Conservation (phyloP, 64 coral and sea anemone species). For the Stylophora pistillata region DNA sequence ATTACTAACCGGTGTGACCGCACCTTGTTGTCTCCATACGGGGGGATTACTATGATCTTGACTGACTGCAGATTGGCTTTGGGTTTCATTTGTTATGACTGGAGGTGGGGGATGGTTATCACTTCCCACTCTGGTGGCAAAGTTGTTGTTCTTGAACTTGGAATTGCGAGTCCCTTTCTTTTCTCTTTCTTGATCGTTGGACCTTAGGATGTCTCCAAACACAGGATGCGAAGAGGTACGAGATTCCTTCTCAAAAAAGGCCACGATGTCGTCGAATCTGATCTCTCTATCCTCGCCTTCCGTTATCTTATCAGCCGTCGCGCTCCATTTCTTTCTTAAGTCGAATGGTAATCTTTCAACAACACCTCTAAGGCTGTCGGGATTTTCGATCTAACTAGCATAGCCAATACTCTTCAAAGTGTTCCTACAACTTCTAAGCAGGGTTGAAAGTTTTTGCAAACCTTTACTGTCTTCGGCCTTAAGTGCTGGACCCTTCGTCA, state of each 20-base stretch:
- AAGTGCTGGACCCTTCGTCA: constrained; percentile 33
- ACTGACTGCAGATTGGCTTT: too few species aligned
- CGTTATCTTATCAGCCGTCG: too few species aligned
- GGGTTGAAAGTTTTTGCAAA: constrained; percentile 31
- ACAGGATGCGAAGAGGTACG: too few species aligned
- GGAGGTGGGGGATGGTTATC: neutral
- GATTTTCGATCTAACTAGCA: constrained; percentile 41
- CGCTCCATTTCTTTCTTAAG: too few species aligned
- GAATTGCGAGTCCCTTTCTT: too few species aligned
- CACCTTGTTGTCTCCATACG: neutral
- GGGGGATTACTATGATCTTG: neutral
- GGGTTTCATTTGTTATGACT: neutral
- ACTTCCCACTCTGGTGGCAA: too few species aligned
- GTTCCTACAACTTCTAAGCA: constrained; percentile 40
- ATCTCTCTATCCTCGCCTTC: too few species aligned
- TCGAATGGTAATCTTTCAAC: constrained; percentile 25
- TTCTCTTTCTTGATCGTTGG: too few species aligned
- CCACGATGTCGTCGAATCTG: too few species aligned
- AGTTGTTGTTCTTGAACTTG: too few species aligned
- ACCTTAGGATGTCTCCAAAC: too few species aligned
- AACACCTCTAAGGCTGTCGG: constrained; percentile 51
- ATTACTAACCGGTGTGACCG: neutral
- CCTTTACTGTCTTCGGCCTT: constrained; percentile 50
- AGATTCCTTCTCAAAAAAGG: too few species aligned
- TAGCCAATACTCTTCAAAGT: constrained; percentile 52